Evolutionary conservation across 2,888 invertebrate genomes (phyloP).

Genomic region (Isoperla grammatica): DNA sequence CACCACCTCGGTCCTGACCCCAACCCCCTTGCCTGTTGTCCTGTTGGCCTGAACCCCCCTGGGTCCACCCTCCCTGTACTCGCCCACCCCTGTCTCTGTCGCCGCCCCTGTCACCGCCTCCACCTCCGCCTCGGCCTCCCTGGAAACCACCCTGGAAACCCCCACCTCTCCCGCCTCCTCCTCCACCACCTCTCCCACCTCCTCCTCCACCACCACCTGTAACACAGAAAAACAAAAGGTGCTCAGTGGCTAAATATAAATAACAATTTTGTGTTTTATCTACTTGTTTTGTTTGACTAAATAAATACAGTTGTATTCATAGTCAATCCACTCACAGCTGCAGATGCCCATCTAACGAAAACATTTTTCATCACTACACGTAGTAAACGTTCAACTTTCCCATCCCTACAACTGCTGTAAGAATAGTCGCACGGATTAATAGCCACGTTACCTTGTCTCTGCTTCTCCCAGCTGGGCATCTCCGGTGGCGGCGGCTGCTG

Average conservation of each 20-base stretch:
- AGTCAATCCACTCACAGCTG: too few relatives aligned
- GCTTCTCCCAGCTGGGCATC: slow-evolving; percentile 92
- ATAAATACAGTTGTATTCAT: neutral
- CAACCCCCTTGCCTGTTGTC: slow-evolving; percentile 22
- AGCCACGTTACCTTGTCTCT: slow-evolving; percentile 31
- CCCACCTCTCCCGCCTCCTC: slow-evolving; percentile 35
- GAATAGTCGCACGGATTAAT: too few relatives aligned
- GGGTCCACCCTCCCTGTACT: slow-evolving; percentile 35
- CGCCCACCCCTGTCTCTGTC: slow-evolving; percentile 39
- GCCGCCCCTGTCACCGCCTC: slow-evolving; percentile 33
- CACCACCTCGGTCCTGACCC: slow-evolving; percentile 21
- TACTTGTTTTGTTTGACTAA: neutral
- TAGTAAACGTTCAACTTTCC: too few relatives aligned
- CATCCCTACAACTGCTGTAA: too few relatives aligned
- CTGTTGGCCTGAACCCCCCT: slow-evolving; percentile 30
- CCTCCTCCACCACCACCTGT: slow-evolving; percentile 46
- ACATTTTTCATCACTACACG: too few relatives aligned
- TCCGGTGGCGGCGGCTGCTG: slow-evolving; percentile 92
- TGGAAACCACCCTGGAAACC: slow-evolving; percentile 34
- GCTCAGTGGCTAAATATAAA: too few relatives aligned
- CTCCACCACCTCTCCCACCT: slow-evolving; percentile 36
- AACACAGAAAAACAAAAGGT: too few relatives aligned
- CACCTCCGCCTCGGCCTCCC: slow-evolving; percentile 34
- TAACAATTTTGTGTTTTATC: too few relatives aligned
- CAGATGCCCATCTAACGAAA: too few relatives aligned